Evolutionary conservation across 1,140 invertebrate species (phyloP), one percentile per base, ranked within the genome.

Genomic region (Ylistrum balloti): DNA sequence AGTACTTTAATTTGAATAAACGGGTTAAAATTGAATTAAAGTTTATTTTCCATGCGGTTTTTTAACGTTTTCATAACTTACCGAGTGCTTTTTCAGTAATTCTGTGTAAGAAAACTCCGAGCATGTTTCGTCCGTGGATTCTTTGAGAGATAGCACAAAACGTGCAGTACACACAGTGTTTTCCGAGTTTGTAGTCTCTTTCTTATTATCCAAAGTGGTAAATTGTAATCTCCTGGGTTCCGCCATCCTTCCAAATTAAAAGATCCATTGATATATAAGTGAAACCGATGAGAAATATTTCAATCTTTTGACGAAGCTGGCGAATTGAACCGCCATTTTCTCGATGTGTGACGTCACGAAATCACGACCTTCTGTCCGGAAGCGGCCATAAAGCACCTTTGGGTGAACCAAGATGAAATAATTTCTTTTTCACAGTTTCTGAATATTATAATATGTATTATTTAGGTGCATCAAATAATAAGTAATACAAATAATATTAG

Each of bases 51-150:
- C 34, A 41, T 41, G 85, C 11, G 45, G 41, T 48, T 87, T 88
- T 91, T 88, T 87, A 28, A 87, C 92, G 91, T 94, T 95, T 93
- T 96, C 88, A 88, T 95, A 94, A 97, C 96, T 97, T 96, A 97
- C 97, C 97, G 97, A 97, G 93, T 96, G 96, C 94, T 96, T 95
- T 95, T 97, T 97, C 93, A 97, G 95, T 93, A 97, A 96, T 92
- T 97, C 97, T 93, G 96, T 96, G 96, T 97, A 97, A 96, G 97
- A 97, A 96, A 97, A 97, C 96, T 97, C 97, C 88, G 97, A 97
- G 96, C 97, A 97, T 95, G 96, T 97, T 96, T 97, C 96, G 95
- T 97, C 97, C 95, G 97, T 97, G 20, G 97, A 97, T 95, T 97
- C 97, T 88, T 96, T 96, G 90, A 97, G 96, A 94, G 96, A 96